phyloP scores from a whole-genome alignment of 92 coral and sea anemone species.

The Paramuricea clavata region DNA sequence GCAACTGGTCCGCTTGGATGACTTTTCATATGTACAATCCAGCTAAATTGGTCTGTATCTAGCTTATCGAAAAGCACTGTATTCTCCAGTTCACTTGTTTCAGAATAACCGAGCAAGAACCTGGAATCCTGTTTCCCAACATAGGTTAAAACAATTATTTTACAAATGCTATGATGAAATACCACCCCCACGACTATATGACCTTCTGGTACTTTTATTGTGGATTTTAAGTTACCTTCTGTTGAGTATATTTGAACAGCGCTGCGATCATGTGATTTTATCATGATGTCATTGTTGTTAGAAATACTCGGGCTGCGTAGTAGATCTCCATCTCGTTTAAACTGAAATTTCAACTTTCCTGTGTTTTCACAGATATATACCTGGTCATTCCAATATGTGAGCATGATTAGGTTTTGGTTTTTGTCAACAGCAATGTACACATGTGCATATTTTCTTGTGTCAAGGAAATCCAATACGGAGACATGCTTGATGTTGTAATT shows the following conservation, averaged over 20 bases:
- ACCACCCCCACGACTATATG: neutral
- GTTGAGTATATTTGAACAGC: neutral
- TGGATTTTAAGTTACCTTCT: neutral
- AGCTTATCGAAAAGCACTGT: neutral
- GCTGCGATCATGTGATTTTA: neutral
- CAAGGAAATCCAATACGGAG: neutral
- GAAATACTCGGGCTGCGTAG: neutral
- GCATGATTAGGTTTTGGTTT: neutral
- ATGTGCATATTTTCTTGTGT: neutral
- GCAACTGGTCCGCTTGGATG: neutral
- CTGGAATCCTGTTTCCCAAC: neutral
- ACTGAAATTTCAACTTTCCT: neutral
- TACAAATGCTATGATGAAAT: neutral
- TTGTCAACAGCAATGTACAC: neutral
- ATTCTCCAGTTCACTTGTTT: neutral
- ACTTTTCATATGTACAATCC: neutral
- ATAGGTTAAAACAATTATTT: neutral
- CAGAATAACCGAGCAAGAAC: neutral
- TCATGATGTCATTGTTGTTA: neutral
- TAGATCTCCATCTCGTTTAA: neutral
- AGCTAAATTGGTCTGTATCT: neutral
- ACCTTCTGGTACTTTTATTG: neutral
- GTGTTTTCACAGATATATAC: neutral
- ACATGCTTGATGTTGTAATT: neutral
- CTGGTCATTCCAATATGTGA: neutral